Evolutionary conservation across 2,797 vertebrate genomes (phyloP), one percentile per base, ranked within the genome.

Genomic region (Limosa lapponica): DNA sequence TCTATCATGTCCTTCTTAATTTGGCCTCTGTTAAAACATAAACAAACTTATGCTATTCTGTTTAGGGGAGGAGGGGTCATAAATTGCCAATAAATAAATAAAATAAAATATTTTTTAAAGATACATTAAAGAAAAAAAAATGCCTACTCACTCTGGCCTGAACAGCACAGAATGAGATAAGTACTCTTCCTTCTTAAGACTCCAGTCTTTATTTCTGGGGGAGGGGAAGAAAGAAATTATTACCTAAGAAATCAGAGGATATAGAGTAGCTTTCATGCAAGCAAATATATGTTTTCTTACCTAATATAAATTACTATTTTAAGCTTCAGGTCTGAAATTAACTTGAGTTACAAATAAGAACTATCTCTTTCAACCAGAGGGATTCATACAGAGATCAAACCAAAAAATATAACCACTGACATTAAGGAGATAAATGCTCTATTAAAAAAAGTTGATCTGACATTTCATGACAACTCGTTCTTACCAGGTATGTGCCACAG

Each of bases 401-500:
- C 23, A 71, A 58, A 30, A 85, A 87, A 71, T 3, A 49, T 16
- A 83, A 52, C 27, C 44, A 74, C 34, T 58, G 32, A 62, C 16
- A 73, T 19, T 1, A 2, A 43, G 8, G 25, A 43, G 30, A 85
- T 18, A 90, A 89, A 70, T 13, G 18, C 17, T 44, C 22, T 57
- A 18, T 1, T 2, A 49, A 74, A 69, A 65, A n/a, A 69, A 72
- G 17, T 28, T 65, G 49, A 41, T 34, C 78, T 59, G 69, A 57
- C 22, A 79, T 57, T 87, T 80, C 67, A 55, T 66, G 18, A 61
- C 6, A 61, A 61, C 17, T n/a, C 2, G 4, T 7, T 90, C 99
- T 99, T 99, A 99, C 99, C 99, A 99, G 95, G 99, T 99, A 98
- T 99, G 99, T 80, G 99, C 99, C 87, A 99, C 99, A 2, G 99